Base-by-base conservation (phyloP, 2,888 invertebrate species). In the Plagiodera versicolora region DNA sequence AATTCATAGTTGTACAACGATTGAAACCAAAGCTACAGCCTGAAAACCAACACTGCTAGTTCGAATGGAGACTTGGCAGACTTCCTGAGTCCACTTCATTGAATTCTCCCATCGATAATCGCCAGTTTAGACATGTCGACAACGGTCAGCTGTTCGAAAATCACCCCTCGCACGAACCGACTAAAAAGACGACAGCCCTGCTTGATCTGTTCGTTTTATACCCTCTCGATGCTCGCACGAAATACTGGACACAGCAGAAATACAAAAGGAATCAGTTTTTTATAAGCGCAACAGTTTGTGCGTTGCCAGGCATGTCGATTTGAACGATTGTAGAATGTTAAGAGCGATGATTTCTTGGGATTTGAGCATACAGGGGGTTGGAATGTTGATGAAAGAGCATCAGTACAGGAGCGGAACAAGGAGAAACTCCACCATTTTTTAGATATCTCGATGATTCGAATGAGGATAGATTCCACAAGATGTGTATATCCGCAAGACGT, bases 101-200 rank as follows among this genome's bases (percentile, higher is more conserved):
- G 9, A 51, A 51, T n/a, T n/a, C n/a, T n/a, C n/a, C n/a, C n/a
- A n/a, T n/a, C n/a, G 1, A 2, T 39, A 4, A 6, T n/a, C 10
- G 14, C 24, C 4, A 24, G 24, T 6, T 24, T 24, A 6, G 24
- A 24, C 24, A 24, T 24, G 6, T 74, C 11, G 32, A 32, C 74
- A 72, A 75, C 75, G 76, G 75, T 75, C 73, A 70, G 71, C 75
- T 72, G 74, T 74, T 74, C 73, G 72, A 74, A 75, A 72, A 71
- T 11, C 8, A 11, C 69, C 73, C 72, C 74, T 71, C 73, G 68
- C 74, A 73, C 72, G 66, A 63, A 67, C 56, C 67, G 67, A 67
- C 66, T 69, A 71, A 70, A 71, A 68, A 67, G 66, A 61, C 68
- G 67, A 63, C 63, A 64, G 68, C 61, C 62, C 66, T 10, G 32